Evolutionary conservation across 2,113 vertebrate genomes (phyloP).

Genomic region (Alectura lathami): DNA sequence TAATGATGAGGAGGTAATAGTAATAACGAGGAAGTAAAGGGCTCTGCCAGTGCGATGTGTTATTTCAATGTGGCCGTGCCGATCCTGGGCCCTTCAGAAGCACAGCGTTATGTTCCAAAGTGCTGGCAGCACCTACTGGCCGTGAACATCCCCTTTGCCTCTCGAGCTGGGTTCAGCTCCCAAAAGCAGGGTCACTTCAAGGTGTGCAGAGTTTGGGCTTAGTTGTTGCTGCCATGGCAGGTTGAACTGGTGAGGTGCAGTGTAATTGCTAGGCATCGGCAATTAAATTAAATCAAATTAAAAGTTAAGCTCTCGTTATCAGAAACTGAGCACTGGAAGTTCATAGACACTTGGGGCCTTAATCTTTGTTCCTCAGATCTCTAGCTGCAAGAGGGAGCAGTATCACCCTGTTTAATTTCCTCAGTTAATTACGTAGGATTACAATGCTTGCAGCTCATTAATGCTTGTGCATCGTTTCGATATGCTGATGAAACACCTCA

Average conservation of each 20-base stretch:
- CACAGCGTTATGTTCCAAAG: rapidly evolving
- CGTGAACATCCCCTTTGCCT: not conserved
- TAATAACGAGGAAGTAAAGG: too few species aligned
- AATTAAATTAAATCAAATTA: constrained; percentile 36
- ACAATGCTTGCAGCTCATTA: not conserved
- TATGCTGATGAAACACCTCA: not conserved
- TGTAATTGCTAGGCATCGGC: not conserved
- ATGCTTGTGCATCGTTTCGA: not conserved
- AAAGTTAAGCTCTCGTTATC: constrained; percentile 43
- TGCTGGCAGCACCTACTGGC: rapidly evolving
- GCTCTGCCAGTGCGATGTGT: rapidly evolving
- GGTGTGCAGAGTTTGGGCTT: not conserved
- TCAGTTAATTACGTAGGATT: constrained; percentile 13
- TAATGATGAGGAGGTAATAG: not conserved
- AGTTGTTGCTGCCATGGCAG: not conserved
- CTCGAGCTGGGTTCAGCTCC: not conserved
- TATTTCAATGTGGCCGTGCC: not conserved
- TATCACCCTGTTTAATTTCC: not conserved
- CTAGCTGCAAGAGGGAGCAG: not conserved
- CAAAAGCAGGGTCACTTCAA: not conserved
- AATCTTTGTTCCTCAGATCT: constrained; percentile 34
- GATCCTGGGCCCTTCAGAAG: not conserved
- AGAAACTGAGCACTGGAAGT: constrained; percentile 22
- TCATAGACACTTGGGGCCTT: not conserved
- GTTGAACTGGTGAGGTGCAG: not conserved